Evolutionary conservation across 2,113 vertebrate genomes (phyloP).

Genomic region (Struthidea cinerea): DNA sequence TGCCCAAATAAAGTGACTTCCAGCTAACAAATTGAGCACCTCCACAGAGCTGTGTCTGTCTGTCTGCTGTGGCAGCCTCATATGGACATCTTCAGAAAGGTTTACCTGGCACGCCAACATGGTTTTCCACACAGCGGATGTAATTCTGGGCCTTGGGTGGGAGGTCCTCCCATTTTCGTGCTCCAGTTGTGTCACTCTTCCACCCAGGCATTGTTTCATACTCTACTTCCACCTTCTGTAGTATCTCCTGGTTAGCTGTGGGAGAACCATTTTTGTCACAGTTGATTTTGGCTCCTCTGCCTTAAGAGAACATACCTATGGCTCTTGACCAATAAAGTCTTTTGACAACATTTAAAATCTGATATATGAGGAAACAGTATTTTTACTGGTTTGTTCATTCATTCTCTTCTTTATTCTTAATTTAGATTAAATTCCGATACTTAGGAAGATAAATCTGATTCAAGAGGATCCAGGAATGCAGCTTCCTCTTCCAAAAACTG

Average conservation of each 20-base stretch:
- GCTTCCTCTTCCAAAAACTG: neutral
- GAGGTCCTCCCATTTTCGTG: slow-evolving; percentile 92
- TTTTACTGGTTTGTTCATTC: neutral
- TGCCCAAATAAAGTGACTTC: neutral
- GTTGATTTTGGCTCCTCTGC: neutral
- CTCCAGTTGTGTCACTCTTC: slow-evolving; percentile 89
- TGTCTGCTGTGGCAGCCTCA: neutral
- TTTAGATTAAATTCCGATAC: neutral
- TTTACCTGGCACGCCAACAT: slow-evolving; percentile 90
- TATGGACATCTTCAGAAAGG: neutral
- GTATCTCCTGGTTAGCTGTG: slow-evolving; percentile 91
- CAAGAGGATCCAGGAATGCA: neutral
- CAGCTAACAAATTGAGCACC: rapidly evolving
- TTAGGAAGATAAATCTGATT: neutral
- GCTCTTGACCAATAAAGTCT: neutral
- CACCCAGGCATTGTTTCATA: slow-evolving; percentile 97
- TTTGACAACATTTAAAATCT: neutral
- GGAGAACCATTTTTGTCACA: neutral
- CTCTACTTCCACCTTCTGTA: slow-evolving; percentile 95
- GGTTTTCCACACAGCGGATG: slow-evolving; percentile 94
- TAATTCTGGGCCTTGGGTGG: slow-evolving; percentile 94
- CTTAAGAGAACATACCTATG: neutral
- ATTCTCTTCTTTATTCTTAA: neutral
- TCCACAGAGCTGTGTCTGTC: neutral
- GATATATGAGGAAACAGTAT: neutral